Base-by-base conservation (phyloP, 2,888 invertebrate species). In the Bombyx huttoni region DNA sequence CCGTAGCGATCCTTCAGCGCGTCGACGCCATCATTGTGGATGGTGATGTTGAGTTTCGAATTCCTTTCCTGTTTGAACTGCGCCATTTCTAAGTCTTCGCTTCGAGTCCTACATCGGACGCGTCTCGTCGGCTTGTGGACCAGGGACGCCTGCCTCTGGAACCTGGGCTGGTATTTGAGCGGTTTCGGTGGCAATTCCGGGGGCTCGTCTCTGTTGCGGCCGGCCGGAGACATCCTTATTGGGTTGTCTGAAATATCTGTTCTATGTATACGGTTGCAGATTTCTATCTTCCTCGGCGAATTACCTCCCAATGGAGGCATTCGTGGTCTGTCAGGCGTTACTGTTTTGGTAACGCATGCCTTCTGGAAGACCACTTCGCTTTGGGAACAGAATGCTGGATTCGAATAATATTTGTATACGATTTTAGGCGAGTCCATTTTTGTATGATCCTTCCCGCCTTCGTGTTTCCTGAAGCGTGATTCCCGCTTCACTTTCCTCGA, bases 341-440 rank as follows among this genome's bases (percentile, higher is more conserved):
- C 67, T 0, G 83, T 67, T 54, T 80, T 80, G 0, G 78, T 74
- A 9, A 78, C 62, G 46, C 81, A 79, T 67, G 75, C 73, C 51
- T 87, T 87, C 56, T 89, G 85, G 9, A 82, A 89, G 35, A 83
- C 65, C 59, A 78, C 92, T 68, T 95, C 94, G 70, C 94, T 94
- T 78, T 94, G 92, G 34, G 92, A 91, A 70, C 94, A 94, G 70
- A 95, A 95, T 0, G 94, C 94, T 52, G 94, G 94, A 71, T 95
- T 95, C 7, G 93, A 92, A 66, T 95, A 95, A 64, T 93, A 93
- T 75, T 92, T 90, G 69, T 89, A 89, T 2, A 89, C 78, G 8
- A 89, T 89, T 69, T 87, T 89, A 35, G 89, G 89, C 14, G 89
- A 89, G 58, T 89, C 87, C 89, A 89, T 61, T 62, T 46, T 69